Percentiles rank a stretch among this genome's conserved stretches.
phyloP scores from a whole-genome alignment of 2,888 invertebrate species.

The Tetranychus piercei region DNA sequence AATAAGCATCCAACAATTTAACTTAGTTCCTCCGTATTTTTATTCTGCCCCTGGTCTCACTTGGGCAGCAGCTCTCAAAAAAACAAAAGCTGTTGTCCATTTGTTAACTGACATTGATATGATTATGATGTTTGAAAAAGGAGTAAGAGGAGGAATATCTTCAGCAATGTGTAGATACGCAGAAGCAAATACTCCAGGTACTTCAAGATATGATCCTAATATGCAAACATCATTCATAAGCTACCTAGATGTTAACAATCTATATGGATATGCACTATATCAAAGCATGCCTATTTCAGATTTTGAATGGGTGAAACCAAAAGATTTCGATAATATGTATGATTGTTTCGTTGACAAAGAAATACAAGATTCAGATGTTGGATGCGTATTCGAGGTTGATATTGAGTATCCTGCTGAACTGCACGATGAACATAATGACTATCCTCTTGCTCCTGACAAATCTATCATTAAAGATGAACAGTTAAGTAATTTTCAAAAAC shows the following conservation, averaged over 20 bases:
- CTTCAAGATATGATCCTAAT: background rate
- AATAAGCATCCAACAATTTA: background rate
- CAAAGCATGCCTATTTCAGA: conserved; percentile 18
- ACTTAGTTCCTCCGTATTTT: background rate
- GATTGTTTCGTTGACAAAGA: background rate
- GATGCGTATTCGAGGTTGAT: background rate
- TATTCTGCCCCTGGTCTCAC: background rate
- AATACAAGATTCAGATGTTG: background rate
- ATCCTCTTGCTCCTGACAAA: conserved; percentile 3
- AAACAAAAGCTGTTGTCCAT: background rate
- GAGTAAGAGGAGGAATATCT: conserved; percentile 11
- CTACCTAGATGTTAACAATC: conserved; percentile 18
- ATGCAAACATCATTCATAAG: background rate
- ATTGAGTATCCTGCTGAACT: background rate
- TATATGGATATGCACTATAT: conserved; percentile 12
- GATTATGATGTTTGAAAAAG: conserved; percentile 8
- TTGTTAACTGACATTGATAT: background rate
- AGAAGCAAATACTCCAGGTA: conserved; percentile 12
- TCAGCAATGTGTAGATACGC: background rate
- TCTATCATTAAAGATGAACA: background rate
- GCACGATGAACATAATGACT: background rate
- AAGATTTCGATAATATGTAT: background rate
- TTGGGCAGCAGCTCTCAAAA: background rate
- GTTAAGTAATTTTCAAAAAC: background rate
- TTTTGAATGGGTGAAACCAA: conserved; percentile 14